Evolutionary conservation across 1,140 invertebrate species (phyloP).

Genomic region (Pygmarrhopalites habei): DNA sequence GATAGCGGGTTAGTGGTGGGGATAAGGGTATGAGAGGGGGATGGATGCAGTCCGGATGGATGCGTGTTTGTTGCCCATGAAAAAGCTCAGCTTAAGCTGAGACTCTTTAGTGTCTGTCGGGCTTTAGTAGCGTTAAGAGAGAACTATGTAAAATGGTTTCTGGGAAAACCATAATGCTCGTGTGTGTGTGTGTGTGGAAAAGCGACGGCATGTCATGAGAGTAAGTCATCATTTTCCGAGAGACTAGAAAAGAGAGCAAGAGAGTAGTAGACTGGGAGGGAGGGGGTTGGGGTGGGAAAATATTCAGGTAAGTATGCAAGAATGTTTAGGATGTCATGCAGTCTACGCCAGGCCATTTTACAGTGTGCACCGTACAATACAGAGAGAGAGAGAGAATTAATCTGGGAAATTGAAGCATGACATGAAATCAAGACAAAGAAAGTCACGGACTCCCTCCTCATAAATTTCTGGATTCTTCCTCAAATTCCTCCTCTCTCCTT

Average conservation of each 20-base stretch:
- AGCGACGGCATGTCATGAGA: neutral
- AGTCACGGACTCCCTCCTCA: neutral
- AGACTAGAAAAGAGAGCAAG: too few species aligned
- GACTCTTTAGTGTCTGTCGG: slow-evolving; percentile 8
- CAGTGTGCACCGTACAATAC: neutral
- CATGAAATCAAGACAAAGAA: slow-evolving; percentile 24
- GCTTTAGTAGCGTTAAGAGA: neutral
- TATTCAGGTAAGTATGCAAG: slow-evolving; percentile 1
- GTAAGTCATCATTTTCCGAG: slow-evolving; percentile 1
- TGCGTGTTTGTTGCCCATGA: slow-evolving; percentile 4
- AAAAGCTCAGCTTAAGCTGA: neutral
- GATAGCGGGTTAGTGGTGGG: too few species aligned
- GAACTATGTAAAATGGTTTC: too few species aligned
- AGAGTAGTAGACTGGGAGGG: too few species aligned
- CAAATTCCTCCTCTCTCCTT: neutral
- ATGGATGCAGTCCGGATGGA: neutral
- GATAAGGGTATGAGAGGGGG: too few species aligned
- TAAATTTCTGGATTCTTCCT: neutral
- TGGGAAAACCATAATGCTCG: too few species aligned
- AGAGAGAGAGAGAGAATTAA: slow-evolving; percentile 26
- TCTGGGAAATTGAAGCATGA: slow-evolving; percentile 35
- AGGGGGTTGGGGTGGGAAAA: neutral
- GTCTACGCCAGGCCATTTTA: too few species aligned
- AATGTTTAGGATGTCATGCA: too few species aligned
- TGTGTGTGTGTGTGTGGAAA: too few species aligned